Evolutionary conservation across 1,140 invertebrate species (phyloP).

Genomic region (Acarapis woodi): DNA sequence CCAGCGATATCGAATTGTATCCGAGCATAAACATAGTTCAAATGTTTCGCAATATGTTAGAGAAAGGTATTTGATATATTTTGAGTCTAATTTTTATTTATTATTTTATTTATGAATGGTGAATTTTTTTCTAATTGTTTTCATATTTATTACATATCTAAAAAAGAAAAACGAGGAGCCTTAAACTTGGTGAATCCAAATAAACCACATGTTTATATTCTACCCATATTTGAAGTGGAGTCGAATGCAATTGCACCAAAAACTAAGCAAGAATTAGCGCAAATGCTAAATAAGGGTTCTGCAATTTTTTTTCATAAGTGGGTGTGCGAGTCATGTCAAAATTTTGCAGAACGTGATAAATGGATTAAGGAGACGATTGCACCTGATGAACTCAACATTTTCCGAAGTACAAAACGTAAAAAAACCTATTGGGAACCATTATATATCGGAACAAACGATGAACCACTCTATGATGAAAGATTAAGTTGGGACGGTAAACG

Average conservation of each 20-base stretch:
- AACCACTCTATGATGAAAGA: conserved; percentile 44
- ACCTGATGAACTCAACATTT: conserved; percentile 30
- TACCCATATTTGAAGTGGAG: conserved; percentile 48
- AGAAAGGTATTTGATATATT: too few relatives aligned
- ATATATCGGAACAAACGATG: conserved; percentile 42
- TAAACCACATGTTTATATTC: conserved; percentile 28
- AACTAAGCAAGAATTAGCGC: conserved; percentile 34
- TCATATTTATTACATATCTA: too few relatives aligned
- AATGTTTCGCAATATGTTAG: conserved; percentile 5
- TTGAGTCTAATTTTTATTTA: not conserved
- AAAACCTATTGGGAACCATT: conserved; percentile 52
- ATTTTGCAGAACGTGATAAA: conserved; percentile 33
- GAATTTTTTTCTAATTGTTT: too few relatives aligned
- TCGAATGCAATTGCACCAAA: conserved; percentile 31
- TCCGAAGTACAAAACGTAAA: conserved; percentile 48
- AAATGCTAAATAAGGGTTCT: conserved; percentile 17
- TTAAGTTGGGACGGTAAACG: conserved; percentile 51
- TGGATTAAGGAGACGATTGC: conserved; percentile 21
- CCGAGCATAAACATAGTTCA: conserved; percentile 13
- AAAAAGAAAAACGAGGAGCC: conserved; percentile 5
- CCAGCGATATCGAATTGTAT: conserved; percentile 16
- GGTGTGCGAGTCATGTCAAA: conserved; percentile 57
- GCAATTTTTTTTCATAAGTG: conserved; percentile 73
- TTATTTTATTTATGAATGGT: not conserved
- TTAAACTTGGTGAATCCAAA: not conserved